These are phyloP conservation scores for Pluvianellus socialis DNA, from an alignment of 2,113 vertebrate genomes.

Conservation along the genomic window DNA sequence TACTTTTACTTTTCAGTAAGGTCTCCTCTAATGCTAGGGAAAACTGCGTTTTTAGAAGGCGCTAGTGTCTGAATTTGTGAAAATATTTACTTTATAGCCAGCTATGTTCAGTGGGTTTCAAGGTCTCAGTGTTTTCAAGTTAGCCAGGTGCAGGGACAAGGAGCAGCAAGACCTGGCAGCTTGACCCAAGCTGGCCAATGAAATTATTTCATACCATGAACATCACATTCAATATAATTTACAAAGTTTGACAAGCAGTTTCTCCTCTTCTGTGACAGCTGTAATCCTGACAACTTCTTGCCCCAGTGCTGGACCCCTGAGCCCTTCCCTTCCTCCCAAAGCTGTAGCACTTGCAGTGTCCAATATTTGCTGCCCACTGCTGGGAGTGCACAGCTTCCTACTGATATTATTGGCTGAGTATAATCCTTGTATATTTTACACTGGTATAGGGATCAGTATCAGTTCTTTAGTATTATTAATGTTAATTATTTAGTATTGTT, in stretches of 20 bases:
- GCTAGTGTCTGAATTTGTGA: neutral
- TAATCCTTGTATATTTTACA: neutral
- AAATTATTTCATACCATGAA: neutral
- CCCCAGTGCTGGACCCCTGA: neutral
- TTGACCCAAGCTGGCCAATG: neutral
- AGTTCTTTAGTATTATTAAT: neutral
- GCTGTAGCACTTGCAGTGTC: neutral
- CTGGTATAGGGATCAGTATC: neutral
- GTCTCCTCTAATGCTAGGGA: neutral
- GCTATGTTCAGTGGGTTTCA: neutral
- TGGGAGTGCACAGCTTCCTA: neutral
- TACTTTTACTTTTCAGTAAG: neutral
- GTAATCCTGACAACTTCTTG: neutral
- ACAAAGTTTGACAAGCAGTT: neutral
- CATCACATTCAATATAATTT: neutral
- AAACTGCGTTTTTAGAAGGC: neutral
- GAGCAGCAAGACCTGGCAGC: neutral
- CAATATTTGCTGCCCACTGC: neutral
- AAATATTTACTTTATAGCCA: neutral
- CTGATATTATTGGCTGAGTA: neutral
- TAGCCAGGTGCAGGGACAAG: neutral
- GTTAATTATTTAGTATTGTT: neutral
- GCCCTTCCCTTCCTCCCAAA: neutral
- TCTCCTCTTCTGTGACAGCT: neutral
- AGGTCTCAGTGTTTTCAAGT: neutral